Evolutionary conservation across 2,888 invertebrate genomes (phyloP), one percentile per base, ranked within the genome.

Genomic region (Prionchulus punctatus): DNA sequence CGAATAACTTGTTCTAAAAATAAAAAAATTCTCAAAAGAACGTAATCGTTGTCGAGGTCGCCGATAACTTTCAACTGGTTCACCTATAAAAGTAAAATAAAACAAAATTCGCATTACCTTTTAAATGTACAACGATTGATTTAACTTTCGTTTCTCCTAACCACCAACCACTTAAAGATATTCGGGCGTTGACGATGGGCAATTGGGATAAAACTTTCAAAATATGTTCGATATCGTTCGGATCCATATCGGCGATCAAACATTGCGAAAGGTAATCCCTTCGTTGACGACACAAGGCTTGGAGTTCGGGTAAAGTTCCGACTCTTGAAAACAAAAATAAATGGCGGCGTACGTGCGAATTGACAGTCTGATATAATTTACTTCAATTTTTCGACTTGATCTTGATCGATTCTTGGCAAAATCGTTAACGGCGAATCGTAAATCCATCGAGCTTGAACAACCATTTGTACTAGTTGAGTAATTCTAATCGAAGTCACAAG

Each of bases 381-480:
- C 55, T 49, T 30, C 2, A 43, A 21, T 18, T 30, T 2, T 25
- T 36, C 30, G n/a, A 23, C 50, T 43, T 1, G 26, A 42, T 53
- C 43, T 21, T 53, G 55, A 48, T 54, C 43, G 18, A 60, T 23
- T 48, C 54, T 45, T 4, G 59, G 59, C 21, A 61, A 54, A 21
- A n/a, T 48, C 28, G 53, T 18, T 7, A 59, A 55, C 1, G 60
- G 54, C 4, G 57, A 47, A 42, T 68, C 66, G 52, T 54, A 43
- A 55, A 55, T 57, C 66, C 67, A 66, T 2, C 67, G 57, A 2
- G 60, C 66, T 50, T 68, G 65, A 2, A 92, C 79, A 18, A 91
- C 77, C 79, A 86, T 85, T 75, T 96, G 96, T 76, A 91, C 81
- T 12, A 78, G 61, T 23, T 69, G 64, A 30, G 87, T 84, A 57